These are phyloP conservation scores for Yponomeuta malinellus DNA, from an alignment of 2,888 invertebrate genomes.

Conservation along the genomic window DNA sequence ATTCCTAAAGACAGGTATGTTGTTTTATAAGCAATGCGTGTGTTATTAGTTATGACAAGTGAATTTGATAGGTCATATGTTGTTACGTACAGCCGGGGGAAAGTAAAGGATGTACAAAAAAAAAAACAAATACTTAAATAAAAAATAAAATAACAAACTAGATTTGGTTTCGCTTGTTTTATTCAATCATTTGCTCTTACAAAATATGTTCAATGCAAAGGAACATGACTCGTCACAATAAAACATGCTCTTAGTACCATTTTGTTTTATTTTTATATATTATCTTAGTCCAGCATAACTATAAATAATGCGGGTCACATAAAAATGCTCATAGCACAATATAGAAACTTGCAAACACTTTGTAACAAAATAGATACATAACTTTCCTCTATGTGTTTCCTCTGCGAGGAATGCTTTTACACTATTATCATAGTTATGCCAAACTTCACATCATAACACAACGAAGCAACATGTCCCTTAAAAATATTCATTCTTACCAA, in stretches of 20 bases:
- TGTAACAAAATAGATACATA: conserved; percentile 77
- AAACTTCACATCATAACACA: conserved; percentile 71
- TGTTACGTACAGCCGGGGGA: background rate
- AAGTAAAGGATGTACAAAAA: background rate
- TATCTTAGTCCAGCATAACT: conserved; percentile 75
- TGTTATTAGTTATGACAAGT: background rate
- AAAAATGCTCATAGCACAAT: conserved; percentile 75
- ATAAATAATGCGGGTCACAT: conserved; percentile 74
- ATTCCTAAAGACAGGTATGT: conserved; percentile 28
- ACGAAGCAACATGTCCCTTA: conserved; percentile 77
- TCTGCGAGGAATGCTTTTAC: conserved; percentile 67
- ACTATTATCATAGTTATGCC: conserved; percentile 75
- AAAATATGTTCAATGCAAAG: conserved; percentile 77
- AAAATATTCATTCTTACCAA: conserved; percentile 80
- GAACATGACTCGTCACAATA: conserved; percentile 76
- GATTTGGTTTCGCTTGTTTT: conserved; percentile 75
- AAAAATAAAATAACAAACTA: conserved; percentile 49
- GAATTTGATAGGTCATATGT: too few relatives aligned
- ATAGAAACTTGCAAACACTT: conserved; percentile 76
- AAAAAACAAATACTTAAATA: background rate
- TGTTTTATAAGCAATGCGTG: background rate
- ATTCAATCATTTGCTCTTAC: conserved; percentile 77
- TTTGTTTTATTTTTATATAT: conserved; percentile 71
- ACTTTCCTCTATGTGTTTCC: conserved; percentile 63
- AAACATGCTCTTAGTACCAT: conserved; percentile 77